Evolutionary conservation across 1,140 invertebrate genomes (phyloP).

Genomic region (Atopsyche davidsoni): DNA sequence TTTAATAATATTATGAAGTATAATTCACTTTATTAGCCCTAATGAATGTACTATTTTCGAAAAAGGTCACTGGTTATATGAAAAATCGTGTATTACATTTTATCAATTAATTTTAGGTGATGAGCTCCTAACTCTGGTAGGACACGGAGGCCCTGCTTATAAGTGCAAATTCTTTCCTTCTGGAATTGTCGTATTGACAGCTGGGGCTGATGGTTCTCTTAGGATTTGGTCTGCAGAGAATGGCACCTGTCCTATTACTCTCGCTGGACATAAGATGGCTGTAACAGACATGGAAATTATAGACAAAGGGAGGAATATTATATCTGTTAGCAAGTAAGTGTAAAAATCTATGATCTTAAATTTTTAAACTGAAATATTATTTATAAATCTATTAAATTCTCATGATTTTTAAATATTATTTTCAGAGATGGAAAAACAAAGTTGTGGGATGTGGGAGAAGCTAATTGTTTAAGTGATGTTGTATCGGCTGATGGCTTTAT

Average conservation of each 20-base stretch:
- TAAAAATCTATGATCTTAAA: constrained; percentile 1
- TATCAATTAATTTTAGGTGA: constrained; percentile 39
- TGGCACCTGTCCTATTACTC: constrained; percentile 59
- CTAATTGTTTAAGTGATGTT: constrained; percentile 50
- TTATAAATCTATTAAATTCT: background rate
- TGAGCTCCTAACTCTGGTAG: constrained; percentile 52
- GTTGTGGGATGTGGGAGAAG: constrained; percentile 65
- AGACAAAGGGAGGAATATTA: constrained; percentile 65
- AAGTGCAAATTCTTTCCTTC: constrained; percentile 67
- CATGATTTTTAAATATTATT: constrained; percentile 22
- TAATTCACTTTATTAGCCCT: too few species aligned
- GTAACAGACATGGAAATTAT: constrained; percentile 61
- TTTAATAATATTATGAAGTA: constrained; percentile 10
- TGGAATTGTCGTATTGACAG: constrained; percentile 60
- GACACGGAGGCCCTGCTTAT: constrained; percentile 65
- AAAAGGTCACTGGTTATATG: constrained; percentile 23
- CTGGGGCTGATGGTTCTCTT: constrained; percentile 62
- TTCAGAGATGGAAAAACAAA: constrained; percentile 61
- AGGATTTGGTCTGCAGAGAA: constrained; percentile 67
- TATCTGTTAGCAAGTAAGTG: constrained; percentile 59
- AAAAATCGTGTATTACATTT: background rate
- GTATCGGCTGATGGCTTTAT: constrained; percentile 40
- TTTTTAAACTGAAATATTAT: background rate
- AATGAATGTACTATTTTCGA: too few species aligned
- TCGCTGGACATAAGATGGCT: constrained; percentile 61